Evolutionary conservation across 2,113 vertebrate genomes (phyloP).

Genomic region (Festucalex cinctus): DNA sequence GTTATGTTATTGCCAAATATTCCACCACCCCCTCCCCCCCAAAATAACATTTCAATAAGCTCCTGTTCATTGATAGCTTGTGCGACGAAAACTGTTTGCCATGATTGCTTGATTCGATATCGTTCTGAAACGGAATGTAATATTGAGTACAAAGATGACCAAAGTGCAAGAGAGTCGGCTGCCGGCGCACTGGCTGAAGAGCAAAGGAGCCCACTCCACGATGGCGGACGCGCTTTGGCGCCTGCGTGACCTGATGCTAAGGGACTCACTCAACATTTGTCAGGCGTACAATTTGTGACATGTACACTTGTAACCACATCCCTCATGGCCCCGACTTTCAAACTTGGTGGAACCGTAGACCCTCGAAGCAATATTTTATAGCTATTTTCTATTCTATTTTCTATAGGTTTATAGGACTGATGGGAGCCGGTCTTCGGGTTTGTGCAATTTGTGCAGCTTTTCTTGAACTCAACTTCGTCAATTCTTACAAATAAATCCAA

Average conservation of each 20-base stretch:
- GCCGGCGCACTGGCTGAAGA: slow-evolving; percentile 95
- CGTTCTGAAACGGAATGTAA: slow-evolving; percentile 31
- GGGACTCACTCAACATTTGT: slow-evolving; percentile 94
- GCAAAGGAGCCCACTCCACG: slow-evolving; percentile 95
- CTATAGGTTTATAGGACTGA: slow-evolving; percentile 4
- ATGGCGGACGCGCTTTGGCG: slow-evolving; percentile 97
- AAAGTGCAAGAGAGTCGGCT: slow-evolving; percentile 91
- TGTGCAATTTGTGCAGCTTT: slow-evolving; percentile 32
- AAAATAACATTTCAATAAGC: slow-evolving; percentile 20
- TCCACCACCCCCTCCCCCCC: too few relatives aligned
- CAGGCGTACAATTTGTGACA: slow-evolving; percentile 91
- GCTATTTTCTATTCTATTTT: too few relatives aligned
- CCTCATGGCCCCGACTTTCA: slow-evolving; percentile 36
- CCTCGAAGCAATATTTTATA: slow-evolving; percentile 74
- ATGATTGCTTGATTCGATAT: slow-evolving; percentile 33
- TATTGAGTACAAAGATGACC: slow-evolving; percentile 53
- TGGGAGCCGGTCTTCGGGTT: slow-evolving; percentile 26
- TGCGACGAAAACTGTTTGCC: slow-evolving; percentile 35
- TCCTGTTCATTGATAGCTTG: slow-evolving; percentile 19
- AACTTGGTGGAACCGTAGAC: slow-evolving; percentile 43
- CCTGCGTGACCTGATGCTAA: slow-evolving; percentile 93
- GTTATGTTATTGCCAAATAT: slow-evolving; percentile 1
- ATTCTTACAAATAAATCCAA: slow-evolving; percentile 33
- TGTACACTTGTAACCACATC: slow-evolving; percentile 65
- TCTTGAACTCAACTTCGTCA: slow-evolving; percentile 50